A percentile compares a stretch with the other conserved stretches of the same genome.
phyloP scores from a whole-genome alignment of 2,113 vertebrate species.

The Kryptolebias marmoratus region DNA sequence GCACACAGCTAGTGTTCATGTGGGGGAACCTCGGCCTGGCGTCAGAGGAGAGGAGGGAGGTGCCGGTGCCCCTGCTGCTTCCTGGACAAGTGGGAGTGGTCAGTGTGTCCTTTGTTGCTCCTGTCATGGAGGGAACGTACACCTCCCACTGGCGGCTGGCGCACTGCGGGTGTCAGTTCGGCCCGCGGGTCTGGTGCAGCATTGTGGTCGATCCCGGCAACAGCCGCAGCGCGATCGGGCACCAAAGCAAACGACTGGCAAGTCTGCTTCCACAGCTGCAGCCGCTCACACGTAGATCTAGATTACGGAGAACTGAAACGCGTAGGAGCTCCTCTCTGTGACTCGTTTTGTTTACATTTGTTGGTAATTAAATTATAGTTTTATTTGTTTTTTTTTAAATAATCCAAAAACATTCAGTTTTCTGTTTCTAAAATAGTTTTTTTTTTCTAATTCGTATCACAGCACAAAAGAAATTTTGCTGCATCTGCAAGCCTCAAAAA shows the following conservation, averaged over 20 bases:
- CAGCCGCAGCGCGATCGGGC: constrained; percentile 47
- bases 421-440: neutral
- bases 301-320: neutral
- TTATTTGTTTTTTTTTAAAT: neutral
- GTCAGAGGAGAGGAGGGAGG: constrained; percentile 87
- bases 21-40: constrained; percentile 96
- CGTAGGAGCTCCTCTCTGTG: neutral
- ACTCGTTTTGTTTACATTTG: neutral
- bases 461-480: neutral
- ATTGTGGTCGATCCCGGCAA: constrained; percentile 88
- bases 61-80: constrained; percentile 89
- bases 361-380: neutral
- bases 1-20: constrained; percentile 93
- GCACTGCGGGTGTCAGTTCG: constrained; percentile 94
- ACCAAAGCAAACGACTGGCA: constrained; percentile 82
- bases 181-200: constrained; percentile 97
- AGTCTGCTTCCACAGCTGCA: constrained; percentile 62
- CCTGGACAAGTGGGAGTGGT: constrained; percentile 92
- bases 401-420: neutral
- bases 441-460: neutral
- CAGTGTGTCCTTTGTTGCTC: constrained; percentile 93
- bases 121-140: constrained; percentile 92
- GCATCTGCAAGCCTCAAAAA: neutral
- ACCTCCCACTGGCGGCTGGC: constrained; percentile 98
- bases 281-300: neutral